Conservation (phyloP, 1,140 invertebrate species). For the Zophobas morio region DNA sequence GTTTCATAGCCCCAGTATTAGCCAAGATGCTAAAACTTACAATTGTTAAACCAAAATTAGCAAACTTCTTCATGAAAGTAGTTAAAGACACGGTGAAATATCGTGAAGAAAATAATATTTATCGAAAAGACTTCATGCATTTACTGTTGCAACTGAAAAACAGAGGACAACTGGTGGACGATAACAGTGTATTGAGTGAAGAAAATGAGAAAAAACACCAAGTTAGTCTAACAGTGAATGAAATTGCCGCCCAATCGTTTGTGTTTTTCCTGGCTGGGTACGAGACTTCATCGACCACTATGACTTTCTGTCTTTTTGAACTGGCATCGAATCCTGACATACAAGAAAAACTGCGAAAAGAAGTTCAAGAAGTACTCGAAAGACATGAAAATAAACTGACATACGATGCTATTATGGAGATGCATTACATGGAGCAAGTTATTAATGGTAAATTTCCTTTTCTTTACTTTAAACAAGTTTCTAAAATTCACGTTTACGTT, state of each 20-base stretch:
- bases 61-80: slow-evolving; percentile 5
- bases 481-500: slow-evolving; percentile 44
- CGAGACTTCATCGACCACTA: slow-evolving; percentile 68
- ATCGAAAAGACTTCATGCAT: slow-evolving; percentile 40
- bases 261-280: slow-evolving; percentile 72
- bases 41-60: background rate
- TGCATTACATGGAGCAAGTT: slow-evolving; percentile 72
- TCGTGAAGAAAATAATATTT: slow-evolving; percentile 58
- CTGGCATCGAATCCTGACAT: slow-evolving; percentile 58
- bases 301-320: slow-evolving; percentile 68
- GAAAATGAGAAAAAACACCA: background rate
- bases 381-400: slow-evolving; percentile 62
- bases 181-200: slow-evolving; percentile 47
- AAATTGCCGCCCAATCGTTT: slow-evolving; percentile 67
- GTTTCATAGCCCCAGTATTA: slow-evolving; percentile 52
- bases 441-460: slow-evolving; percentile 64
- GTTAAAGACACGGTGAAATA: slow-evolving; percentile 36
- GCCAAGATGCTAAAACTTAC: slow-evolving; percentile 54
- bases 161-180: slow-evolving; percentile 61
- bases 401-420: slow-evolving; percentile 71
- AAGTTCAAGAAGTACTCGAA: slow-evolving; percentile 66
- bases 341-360: slow-evolving; percentile 67
- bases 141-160: slow-evolving; percentile 44
- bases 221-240: too few relatives aligned
- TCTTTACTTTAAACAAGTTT: background rate